phyloP scores from a whole-genome alignment of 92 coral and sea anemone genomes.

The Palythoa grandiflora region DNA sequence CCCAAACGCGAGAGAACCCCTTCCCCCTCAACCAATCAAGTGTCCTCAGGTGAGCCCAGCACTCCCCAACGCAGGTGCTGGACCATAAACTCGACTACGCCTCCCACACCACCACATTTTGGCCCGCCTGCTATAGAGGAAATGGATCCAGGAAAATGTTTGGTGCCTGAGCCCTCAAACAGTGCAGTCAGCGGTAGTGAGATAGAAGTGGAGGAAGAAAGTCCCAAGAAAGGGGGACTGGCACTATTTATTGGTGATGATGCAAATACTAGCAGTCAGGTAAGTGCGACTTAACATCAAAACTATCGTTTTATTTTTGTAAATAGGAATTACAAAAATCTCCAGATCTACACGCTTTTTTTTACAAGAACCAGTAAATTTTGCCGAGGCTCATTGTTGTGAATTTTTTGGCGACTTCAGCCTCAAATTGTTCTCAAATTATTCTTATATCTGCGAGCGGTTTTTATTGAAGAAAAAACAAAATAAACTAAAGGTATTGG shows the following conservation, averaged over 20 bases:
- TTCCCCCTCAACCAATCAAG: slow-evolving; percentile 13
- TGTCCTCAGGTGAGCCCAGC: slow-evolving; percentile 15
- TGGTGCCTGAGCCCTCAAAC: neutral
- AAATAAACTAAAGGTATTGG: too few relatives aligned
- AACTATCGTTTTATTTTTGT: neutral
- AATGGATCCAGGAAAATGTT: neutral
- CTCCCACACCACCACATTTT: slow-evolving; percentile 31
- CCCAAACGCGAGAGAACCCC: slow-evolving; percentile 42
- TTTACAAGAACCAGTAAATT: too few relatives aligned
- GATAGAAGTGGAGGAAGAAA: slow-evolving; percentile 54
- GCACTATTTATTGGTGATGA: slow-evolving; percentile 89
- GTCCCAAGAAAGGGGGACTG: slow-evolving; percentile 76
- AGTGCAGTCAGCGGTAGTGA: slow-evolving; percentile 41
- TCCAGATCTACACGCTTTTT: neutral
- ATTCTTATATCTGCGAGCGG: too few relatives aligned
- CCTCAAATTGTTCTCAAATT: too few relatives aligned
- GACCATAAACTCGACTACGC: slow-evolving; percentile 26
- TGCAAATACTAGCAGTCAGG: slow-evolving; percentile 62
- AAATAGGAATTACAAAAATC: neutral
- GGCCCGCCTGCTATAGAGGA: neutral
- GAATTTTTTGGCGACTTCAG: too few relatives aligned
- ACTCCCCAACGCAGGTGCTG: slow-evolving; percentile 67
- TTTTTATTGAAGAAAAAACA: too few relatives aligned
- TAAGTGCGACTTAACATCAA: neutral
- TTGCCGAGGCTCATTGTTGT: too few relatives aligned